Conservation (phyloP, 23 tunicate species). For the Phallusia fumigata region DNA sequence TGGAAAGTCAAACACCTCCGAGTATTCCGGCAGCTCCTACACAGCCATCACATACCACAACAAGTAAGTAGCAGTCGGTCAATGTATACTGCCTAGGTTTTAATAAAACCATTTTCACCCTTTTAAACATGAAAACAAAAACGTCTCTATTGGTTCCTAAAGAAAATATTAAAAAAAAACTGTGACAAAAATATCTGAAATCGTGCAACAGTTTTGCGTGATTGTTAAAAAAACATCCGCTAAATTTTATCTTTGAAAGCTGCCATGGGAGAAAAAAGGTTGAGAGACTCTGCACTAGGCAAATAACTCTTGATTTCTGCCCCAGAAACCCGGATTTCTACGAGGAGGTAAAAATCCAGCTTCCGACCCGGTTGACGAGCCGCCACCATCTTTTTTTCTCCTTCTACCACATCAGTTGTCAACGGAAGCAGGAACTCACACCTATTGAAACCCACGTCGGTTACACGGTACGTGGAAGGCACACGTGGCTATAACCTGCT, state of each 20-base stretch:
- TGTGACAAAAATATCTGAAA: too few species aligned
- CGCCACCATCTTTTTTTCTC: slow-evolving; percentile 88
- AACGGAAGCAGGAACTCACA: slow-evolving; percentile 80
- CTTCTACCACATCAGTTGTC: slow-evolving; percentile 95
- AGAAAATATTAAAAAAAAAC: too few species aligned
- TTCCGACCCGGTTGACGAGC: slow-evolving; percentile 72
- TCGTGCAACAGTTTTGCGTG: too few species aligned
- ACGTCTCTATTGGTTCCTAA: too few species aligned
- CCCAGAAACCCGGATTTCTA: slow-evolving; percentile 77
- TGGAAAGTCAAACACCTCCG: slow-evolving; percentile 85
- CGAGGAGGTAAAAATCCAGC: slow-evolving; percentile 87
- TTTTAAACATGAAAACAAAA: too few species aligned
- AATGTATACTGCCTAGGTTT: too few species aligned
- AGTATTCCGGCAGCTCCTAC: slow-evolving; percentile 73
- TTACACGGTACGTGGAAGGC: slow-evolving; percentile 43
- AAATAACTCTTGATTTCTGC: background rate
- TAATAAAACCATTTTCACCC: too few species aligned
- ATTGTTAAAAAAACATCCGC: too few species aligned
- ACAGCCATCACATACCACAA: slow-evolving; percentile 83
- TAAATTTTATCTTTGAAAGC: too few species aligned
- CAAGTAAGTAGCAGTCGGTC: slow-evolving; percentile 26
- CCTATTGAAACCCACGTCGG: slow-evolving; percentile 89
- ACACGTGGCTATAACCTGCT: too few species aligned
- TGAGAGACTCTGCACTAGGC: too few species aligned
- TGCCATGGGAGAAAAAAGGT: too few species aligned